Evolutionary conservation across 2,888 invertebrate species (phyloP).

Genomic region (Ptilodon capucinus): DNA sequence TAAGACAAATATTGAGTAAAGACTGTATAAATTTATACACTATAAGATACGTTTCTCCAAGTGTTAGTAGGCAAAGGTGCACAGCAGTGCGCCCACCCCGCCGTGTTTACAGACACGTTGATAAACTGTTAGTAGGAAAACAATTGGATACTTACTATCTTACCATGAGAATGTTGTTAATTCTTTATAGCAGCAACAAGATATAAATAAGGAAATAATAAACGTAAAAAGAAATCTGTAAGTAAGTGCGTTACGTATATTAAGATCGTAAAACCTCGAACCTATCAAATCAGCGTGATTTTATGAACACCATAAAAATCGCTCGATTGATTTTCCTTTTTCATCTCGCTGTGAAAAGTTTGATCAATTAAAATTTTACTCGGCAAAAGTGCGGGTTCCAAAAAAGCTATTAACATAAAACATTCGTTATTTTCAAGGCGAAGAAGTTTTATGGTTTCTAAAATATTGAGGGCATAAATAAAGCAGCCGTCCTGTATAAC

Average conservation of each 20-base stretch:
- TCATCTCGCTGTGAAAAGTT: constrained; percentile 22
- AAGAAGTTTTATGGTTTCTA: constrained; percentile 79
- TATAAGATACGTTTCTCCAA: too few relatives aligned
- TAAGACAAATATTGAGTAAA: too few relatives aligned
- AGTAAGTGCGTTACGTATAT: constrained; percentile 20
- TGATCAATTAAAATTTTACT: constrained; percentile 43
- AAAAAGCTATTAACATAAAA: constrained; percentile 76
- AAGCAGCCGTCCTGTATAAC: constrained; percentile 74
- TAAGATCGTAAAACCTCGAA: constrained; percentile 32
- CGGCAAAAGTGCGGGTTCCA: constrained; percentile 36
- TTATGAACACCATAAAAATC: constrained; percentile 37
- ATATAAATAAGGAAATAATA: constrained; percentile 27
- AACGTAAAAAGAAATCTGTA: constrained; percentile 32
- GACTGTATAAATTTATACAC: too few relatives aligned
- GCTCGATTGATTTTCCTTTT: constrained; percentile 32
- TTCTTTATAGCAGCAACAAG: constrained; percentile 13
- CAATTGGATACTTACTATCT: too few relatives aligned
- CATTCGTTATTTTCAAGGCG: constrained; percentile 71
- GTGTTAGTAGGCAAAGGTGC: too few relatives aligned
- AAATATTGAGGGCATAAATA: constrained; percentile 81
- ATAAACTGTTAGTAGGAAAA: too few relatives aligned
- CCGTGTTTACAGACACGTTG: too few relatives aligned
- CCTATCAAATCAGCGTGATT: constrained; percentile 38
- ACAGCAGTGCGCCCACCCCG: too few relatives aligned
- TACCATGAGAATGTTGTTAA: too few relatives aligned